These are phyloP conservation scores for Xylocopa sonorina DNA, from an alignment of 1,140 invertebrate species.

Conservation along the genomic window DNA sequence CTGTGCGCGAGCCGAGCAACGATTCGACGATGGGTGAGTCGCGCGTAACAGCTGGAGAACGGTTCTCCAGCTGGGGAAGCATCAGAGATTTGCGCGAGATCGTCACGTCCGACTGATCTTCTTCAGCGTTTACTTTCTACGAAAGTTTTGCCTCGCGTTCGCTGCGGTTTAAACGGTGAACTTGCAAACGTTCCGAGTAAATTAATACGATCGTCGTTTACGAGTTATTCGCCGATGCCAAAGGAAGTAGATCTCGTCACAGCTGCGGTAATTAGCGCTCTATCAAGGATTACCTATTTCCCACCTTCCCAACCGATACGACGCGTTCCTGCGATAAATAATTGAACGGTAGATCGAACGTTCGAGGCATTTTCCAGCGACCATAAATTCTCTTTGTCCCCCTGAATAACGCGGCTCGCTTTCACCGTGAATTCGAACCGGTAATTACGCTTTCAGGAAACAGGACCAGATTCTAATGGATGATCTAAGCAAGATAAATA, in stretches of 20 bases:
- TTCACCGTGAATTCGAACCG: not conserved
- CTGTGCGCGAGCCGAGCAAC: not conserved
- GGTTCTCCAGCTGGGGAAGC: not conserved
- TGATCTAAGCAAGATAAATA: not conserved
- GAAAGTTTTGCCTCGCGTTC: not conserved
- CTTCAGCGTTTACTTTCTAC: conserved; percentile 15
- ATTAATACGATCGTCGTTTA: no score
- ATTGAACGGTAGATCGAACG: not conserved
- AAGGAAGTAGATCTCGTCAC: no score
- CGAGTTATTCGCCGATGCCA: no score
- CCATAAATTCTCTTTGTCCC: not conserved
- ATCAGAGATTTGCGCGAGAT: conserved; percentile 3
- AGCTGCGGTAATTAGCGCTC: not conserved
- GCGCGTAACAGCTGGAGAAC: not conserved
- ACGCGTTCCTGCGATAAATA: not conserved
- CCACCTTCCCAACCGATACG: not conserved
- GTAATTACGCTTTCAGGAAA: not conserved
- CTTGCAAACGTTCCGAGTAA: no score
- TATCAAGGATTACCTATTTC: conserved; percentile 16
- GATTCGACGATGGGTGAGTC: not conserved
- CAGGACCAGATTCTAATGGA: not conserved
- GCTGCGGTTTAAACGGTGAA: not conserved
- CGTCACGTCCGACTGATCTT: conserved; percentile 22
- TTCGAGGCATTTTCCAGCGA: not conserved
- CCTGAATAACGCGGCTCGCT: not conserved